Conservation (phyloP, 2,888 invertebrate genomes). For the Eurois occulta region DNA sequence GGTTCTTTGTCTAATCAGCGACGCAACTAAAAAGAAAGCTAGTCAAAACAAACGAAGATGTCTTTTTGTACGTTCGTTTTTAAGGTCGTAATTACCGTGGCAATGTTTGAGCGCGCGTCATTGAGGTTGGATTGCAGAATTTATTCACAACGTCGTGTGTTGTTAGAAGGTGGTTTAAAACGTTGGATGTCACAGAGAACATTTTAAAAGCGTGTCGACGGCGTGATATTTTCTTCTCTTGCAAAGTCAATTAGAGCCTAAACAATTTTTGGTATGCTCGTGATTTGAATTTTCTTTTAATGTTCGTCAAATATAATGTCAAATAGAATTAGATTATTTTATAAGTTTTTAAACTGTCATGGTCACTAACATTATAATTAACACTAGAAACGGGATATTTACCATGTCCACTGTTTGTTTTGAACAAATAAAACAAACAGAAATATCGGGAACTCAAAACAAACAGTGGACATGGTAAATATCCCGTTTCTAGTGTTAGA, state of each 20-base stretch:
- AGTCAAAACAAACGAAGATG: constrained; percentile 38
- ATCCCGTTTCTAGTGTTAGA: too few species aligned
- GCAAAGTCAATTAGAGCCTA: neutral
- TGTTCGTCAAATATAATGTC: too few species aligned
- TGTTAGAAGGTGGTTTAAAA: neutral
- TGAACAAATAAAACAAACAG: too few species aligned
- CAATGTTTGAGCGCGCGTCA: constrained; percentile 1
- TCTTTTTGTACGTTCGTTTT: constrained; percentile 24
- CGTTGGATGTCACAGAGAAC: neutral
- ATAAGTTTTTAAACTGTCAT: too few species aligned
- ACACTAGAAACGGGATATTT: too few species aligned
- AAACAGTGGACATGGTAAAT: too few species aligned
- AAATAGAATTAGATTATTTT: too few species aligned
- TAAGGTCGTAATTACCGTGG: constrained; percentile 50
- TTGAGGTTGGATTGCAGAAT: neutral
- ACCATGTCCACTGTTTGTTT: too few species aligned
- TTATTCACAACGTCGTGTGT: neutral
- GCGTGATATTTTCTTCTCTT: neutral
- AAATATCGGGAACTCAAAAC: too few species aligned
- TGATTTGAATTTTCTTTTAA: neutral
- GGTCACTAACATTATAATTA: too few species aligned
- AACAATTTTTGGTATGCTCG: neutral
- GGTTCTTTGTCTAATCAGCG: constrained; percentile 66
- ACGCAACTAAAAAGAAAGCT: constrained; percentile 32
- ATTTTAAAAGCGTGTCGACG: neutral